These are phyloP conservation scores for Stegastes partitus DNA, from an alignment of 2,113 vertebrate species.

Conservation along the genomic window DNA sequence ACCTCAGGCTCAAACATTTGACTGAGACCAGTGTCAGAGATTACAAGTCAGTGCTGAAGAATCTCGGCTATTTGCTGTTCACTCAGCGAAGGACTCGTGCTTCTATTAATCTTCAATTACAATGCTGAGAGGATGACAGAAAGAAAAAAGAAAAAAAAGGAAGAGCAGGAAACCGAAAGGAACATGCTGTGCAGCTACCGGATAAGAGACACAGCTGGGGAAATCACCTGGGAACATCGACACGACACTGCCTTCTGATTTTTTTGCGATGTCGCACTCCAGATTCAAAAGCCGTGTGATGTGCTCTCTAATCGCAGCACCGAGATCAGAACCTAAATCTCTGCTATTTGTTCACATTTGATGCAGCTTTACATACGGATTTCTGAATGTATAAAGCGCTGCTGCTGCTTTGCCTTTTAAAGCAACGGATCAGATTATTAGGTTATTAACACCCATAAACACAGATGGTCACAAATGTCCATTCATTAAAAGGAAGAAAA, in stretches of 20 bases:
- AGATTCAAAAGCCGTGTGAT: slow-evolving; percentile 54
- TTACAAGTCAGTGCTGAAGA: slow-evolving; percentile 39
- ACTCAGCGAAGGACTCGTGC: slow-evolving; percentile 16
- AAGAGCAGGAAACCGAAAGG: slow-evolving; percentile 47
- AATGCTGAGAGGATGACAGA: slow-evolving; percentile 53
- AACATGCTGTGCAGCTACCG: slow-evolving; percentile 59
- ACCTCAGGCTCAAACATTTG: not conserved
- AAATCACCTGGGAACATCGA: slow-evolving; percentile 68
- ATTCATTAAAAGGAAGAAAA: not conserved
- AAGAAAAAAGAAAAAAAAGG: not conserved
- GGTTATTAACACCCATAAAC: not conserved
- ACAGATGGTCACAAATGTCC: not conserved
- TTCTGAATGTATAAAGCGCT: not conserved
- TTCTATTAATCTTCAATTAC: slow-evolving; percentile 69
- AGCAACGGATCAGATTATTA: slow-evolving; percentile 12
- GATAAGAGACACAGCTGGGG: slow-evolving; percentile 68
- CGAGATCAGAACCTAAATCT: slow-evolving; percentile 35
- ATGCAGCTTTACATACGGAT: slow-evolving; percentile 18
- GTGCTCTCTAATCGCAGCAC: slow-evolving; percentile 38
- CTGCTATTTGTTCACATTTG: slow-evolving; percentile 37
- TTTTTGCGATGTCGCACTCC: slow-evolving; percentile 25
- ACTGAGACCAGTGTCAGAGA: slow-evolving; percentile 23
- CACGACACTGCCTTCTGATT: slow-evolving; percentile 48
- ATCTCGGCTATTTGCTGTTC: slow-evolving; percentile 50
- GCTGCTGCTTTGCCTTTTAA: slow-evolving; percentile 1